Evolutionary conservation across 1,140 invertebrate genomes (phyloP), one percentile per base, ranked within the genome.

Genomic region (Zaprionus vittiger): DNA sequence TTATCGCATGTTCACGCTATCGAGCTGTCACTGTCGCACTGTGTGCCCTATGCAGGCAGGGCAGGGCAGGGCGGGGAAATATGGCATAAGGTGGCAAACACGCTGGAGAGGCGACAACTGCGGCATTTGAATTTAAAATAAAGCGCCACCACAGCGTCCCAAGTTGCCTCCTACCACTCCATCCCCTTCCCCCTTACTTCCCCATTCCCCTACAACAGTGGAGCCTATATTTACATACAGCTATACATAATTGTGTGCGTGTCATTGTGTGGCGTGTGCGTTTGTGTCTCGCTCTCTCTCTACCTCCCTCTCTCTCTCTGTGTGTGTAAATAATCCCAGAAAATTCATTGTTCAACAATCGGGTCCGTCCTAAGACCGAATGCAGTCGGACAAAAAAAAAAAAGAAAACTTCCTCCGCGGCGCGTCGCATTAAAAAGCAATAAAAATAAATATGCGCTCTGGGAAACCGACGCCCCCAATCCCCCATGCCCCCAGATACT

Each of bases 91-190:
- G 81, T 90, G 85, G 67, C 76, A 73, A 63, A 59, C 52, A 73
- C 7, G n/a, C 70, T 49, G 47, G 20, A 12, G 47, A 22, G 20
- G 47, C 47, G 47, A 41, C 47, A 24, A 31, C 63, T 77, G 71
- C 59, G 61, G 78, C 86, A 89, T 87, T 89, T 89, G 84, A 89
- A 89, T 89, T 89, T 89, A 81, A 90, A 85, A 79, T 82, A 85
- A 82, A 82, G 81, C 79, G 72, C 73, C 79, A 79, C 75, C 79
- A 64, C 81, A 61, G 37, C 55, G 77, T 44, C 65, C 47, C 47
- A 52, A 52, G 47, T 52, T 20, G 20, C 20, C 47, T 17, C 4
- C 17, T 20, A 5, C n/a, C 15, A 3, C 47, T 14, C 17, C 63
- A 26, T 66, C 47, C 65, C 31, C 37, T 28, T 20, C 15, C 65